Evolutionary conservation across 2,113 vertebrate genomes (phyloP).

Genomic region (Bombycilla garrulus): DNA sequence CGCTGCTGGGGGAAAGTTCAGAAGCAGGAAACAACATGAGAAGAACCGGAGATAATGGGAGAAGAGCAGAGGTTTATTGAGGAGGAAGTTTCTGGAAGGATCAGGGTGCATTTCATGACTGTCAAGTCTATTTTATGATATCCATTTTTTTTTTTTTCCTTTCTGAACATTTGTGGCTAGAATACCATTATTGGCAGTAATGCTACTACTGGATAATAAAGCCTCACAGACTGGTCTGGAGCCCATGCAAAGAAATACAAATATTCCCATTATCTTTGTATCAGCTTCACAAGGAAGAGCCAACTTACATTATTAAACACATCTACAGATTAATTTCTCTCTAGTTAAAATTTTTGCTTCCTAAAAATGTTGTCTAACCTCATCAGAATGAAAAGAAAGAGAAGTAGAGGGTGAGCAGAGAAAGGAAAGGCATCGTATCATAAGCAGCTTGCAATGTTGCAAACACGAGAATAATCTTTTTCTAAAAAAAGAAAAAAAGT

Average conservation of each 20-base stretch:
- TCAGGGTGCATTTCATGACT: background rate
- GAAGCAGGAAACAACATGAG: rapidly evolving
- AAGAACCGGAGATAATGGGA: rapidly evolving
- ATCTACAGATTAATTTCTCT: background rate
- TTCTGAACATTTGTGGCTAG: background rate
- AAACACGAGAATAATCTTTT: constrained; percentile 6
- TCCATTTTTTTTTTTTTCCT: background rate
- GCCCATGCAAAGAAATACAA: background rate
- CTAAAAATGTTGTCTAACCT: constrained; percentile 1
- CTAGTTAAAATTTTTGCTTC: constrained; percentile 2
- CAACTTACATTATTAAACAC: background rate
- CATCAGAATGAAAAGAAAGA: background rate
- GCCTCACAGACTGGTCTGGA: background rate
- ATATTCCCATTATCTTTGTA: background rate
- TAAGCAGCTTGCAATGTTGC: background rate
- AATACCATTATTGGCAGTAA: background rate
- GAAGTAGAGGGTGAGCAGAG: background rate
- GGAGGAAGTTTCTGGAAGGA: background rate
- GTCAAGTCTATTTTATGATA: background rate
- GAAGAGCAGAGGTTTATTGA: background rate
- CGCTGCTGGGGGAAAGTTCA: rapidly evolving
- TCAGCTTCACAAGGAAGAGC: background rate
- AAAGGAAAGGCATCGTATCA: background rate
- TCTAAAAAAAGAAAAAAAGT: background rate
- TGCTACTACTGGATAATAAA: background rate